Evolutionary conservation across 1,140 invertebrate genomes (phyloP).

Genomic region (Pissodes strobi): DNA sequence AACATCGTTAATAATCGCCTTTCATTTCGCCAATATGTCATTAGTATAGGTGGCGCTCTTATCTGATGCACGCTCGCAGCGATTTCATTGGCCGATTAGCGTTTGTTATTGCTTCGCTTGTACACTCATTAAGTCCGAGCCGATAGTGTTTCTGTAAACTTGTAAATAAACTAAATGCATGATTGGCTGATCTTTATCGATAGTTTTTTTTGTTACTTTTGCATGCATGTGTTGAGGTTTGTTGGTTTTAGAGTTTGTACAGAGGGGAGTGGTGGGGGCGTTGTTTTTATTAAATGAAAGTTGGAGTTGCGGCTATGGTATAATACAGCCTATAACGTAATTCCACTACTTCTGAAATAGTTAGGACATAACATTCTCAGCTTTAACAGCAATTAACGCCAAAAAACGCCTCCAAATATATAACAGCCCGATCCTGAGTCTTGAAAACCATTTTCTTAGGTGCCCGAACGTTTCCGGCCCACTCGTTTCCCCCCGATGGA

Average conservation of each 20-base stretch:
- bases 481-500: slow-evolving; percentile 87
- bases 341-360: neutral
- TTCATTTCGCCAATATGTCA: slow-evolving; percentile 33
- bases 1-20: slow-evolving; percentile 28
- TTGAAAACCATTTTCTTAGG: slow-evolving; percentile 58
- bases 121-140: slow-evolving; percentile 3
- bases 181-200: neutral
- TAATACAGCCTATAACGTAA: neutral
- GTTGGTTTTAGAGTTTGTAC: neutral
- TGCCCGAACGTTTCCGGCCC: slow-evolving; percentile 80
- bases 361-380: neutral
- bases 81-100: slow-evolving; percentile 23
- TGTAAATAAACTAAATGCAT: slow-evolving; percentile 1
- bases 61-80: slow-evolving; percentile 28
- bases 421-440: neutral
- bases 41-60: slow-evolving; percentile 29
- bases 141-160: neutral
- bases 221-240: neutral
- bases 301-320: neutral
- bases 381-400: too few species aligned
- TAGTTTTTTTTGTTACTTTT: neutral
- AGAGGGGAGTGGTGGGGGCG: neutral
- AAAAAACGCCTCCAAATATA: neutral
- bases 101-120: slow-evolving; percentile 23
- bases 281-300: neutral